Evolutionary conservation across 2,113 vertebrate genomes (phyloP).

Genomic region (Micromys minutus): DNA sequence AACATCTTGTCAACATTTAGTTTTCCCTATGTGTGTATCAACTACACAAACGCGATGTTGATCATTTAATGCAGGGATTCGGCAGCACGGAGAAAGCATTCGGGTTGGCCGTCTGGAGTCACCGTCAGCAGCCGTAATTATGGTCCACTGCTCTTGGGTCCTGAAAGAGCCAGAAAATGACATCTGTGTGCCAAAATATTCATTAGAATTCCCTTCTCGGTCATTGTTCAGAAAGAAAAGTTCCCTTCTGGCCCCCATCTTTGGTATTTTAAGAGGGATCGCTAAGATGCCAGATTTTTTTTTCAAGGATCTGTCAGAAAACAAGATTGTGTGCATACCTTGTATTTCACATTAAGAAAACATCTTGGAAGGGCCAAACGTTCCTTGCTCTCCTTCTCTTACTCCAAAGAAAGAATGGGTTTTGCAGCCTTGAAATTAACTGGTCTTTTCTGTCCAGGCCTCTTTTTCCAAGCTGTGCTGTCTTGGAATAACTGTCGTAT

Average conservation of each 20-base stretch:
- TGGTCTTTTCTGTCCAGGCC: constrained; percentile 35
- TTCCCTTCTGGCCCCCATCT: constrained; percentile 82
- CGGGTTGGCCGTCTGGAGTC: constrained; percentile 85
- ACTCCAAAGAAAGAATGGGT: constrained; percentile 48
- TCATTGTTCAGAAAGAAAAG: constrained; percentile 83
- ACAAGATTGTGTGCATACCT: constrained; percentile 74
- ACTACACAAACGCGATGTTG: constrained; percentile 81
- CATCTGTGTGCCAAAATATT: constrained; percentile 84
- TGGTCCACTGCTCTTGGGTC: constrained; percentile 85
- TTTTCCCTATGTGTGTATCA: constrained; percentile 79
- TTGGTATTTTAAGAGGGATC: constrained; percentile 75
- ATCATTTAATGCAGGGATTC: constrained; percentile 82
- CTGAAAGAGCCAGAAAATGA: constrained; percentile 85
- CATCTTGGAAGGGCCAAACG: constrained; percentile 60
- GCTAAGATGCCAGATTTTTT: constrained; percentile 80
- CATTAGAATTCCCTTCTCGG: constrained; percentile 85
- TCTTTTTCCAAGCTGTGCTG: not conserved
- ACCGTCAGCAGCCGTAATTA: constrained; percentile 88
- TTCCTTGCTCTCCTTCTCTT: constrained; percentile 65
- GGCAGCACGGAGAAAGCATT: constrained; percentile 86
- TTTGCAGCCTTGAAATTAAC: constrained; percentile 46
- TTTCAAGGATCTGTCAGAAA: constrained; percentile 79
- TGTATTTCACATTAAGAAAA: constrained; percentile 67
- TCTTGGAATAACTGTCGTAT: constrained; percentile 37
- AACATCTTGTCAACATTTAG: constrained; percentile 78